Conservation (phyloP, 2,888 invertebrate genomes). For the Agrochola lychnidis region DNA sequence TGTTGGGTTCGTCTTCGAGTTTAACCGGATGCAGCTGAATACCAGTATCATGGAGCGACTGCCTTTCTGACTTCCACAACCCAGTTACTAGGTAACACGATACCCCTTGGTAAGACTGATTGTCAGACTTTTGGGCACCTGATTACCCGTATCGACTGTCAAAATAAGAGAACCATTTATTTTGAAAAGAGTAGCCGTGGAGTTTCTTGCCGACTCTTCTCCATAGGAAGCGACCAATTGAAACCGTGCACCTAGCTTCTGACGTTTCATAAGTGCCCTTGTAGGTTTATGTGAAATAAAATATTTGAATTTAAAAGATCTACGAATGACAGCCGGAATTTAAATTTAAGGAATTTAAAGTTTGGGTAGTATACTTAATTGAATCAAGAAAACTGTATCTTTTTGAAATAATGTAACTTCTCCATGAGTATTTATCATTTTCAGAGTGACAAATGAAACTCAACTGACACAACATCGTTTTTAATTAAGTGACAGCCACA, state of each 20-base stretch:
- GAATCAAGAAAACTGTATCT: background rate
- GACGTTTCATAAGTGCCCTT: no score
- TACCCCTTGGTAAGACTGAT: no score
- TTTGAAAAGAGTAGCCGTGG: no score
- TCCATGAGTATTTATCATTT: background rate
- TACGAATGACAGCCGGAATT: background rate
- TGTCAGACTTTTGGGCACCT: background rate
- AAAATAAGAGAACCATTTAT: no score
- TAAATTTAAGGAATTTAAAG: background rate
- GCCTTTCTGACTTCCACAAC: background rate
- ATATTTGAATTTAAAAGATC: no score
- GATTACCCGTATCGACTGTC: background rate
- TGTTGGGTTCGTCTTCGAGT: background rate
- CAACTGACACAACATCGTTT: conserved; percentile 9
- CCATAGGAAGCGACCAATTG: no score
- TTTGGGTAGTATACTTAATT: no score
- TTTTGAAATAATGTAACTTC: no score
- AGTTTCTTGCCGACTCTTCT: no score
- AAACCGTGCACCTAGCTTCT: no score
- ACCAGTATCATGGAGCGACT: background rate
- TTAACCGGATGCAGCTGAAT: background rate
- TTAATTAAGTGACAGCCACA: conserved; percentile 28
- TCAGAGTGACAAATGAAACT: conserved; percentile 19
- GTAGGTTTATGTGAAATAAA: no score
- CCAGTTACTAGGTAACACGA: no score